These are phyloP conservation scores for western clawed frog (Xenopus tropicalis) DNA, from an alignment of 2,113 vertebrate genomes.

Conservation along the genomic window DNA sequence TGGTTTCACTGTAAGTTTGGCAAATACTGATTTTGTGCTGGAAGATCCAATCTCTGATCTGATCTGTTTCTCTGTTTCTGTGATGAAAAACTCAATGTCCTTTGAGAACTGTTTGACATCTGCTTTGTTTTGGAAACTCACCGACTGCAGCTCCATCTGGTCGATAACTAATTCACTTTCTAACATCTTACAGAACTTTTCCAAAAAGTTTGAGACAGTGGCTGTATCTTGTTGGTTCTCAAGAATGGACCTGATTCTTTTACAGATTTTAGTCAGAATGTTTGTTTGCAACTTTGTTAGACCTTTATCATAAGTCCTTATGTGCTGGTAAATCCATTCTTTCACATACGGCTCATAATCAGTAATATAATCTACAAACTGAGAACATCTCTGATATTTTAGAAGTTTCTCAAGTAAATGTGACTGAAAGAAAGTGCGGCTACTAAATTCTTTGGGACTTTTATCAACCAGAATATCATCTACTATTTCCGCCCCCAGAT, in stretches of 20 bases:
- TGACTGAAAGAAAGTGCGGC: slow-evolving; percentile 37
- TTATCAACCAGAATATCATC: slow-evolving; percentile 27
- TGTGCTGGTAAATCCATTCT: slow-evolving; percentile 43
- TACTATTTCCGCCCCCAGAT: slow-evolving; percentile 45
- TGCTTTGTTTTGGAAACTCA: slow-evolving; percentile 23
- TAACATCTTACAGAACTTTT: slow-evolving; percentile 20
- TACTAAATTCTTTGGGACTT: slow-evolving; percentile 10
- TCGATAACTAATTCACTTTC: slow-evolving; percentile 35
- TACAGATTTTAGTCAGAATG: slow-evolving; percentile 11
- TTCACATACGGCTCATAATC: slow-evolving; percentile 37
- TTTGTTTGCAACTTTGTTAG: background rate
- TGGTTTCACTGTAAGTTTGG: too few species aligned
- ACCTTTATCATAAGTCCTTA: slow-evolving; percentile 6
- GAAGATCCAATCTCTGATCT: background rate
- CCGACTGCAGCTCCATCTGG: slow-evolving; percentile 22
- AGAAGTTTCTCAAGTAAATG: slow-evolving; percentile 30
- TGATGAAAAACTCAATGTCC: background rate
- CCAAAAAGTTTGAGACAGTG: slow-evolving; percentile 19
- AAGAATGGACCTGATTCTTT: slow-evolving; percentile 5
- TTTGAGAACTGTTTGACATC: slow-evolving; percentile 12
- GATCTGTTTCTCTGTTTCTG: slow-evolving; percentile 6
- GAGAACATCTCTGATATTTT: slow-evolving; percentile 15
- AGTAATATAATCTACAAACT: slow-evolving; percentile 24
- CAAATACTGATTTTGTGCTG: background rate
- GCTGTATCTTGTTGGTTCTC: background rate